Percentiles rank a stretch among this genome's conserved stretches.
Evolutionary conservation across 2,113 vertebrate genomes (phyloP).

Genomic region (Alligator mississippiensis): DNA sequence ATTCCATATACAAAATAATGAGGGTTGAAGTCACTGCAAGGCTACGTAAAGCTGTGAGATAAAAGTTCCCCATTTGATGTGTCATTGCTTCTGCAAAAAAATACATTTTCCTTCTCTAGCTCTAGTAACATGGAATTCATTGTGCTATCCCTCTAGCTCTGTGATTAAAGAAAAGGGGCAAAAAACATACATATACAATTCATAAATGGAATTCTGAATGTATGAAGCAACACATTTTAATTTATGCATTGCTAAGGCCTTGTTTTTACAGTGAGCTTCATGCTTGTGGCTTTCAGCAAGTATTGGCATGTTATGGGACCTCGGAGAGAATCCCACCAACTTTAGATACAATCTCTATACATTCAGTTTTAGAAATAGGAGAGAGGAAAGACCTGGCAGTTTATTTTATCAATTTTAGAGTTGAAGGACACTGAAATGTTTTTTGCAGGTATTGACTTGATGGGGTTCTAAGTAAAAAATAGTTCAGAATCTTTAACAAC

Average conservation of each 20-base stretch:
- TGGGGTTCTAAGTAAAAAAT: not conserved
- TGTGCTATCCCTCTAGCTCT: not conserved
- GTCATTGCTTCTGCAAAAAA: not conserved
- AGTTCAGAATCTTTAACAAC: not conserved
- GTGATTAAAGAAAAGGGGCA: not conserved
- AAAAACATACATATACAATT: not conserved
- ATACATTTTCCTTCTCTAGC: not conserved
- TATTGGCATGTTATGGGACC: not conserved
- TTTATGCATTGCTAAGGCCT: not conserved
- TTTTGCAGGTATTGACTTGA: conserved; percentile 11
- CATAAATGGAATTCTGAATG: not conserved
- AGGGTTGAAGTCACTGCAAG: not conserved
- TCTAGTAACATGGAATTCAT: not conserved
- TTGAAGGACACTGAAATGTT: not conserved
- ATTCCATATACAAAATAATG: not conserved
- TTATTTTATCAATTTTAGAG: not conserved
- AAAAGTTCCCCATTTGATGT: not conserved
- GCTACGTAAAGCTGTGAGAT: not conserved
- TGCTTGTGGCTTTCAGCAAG: not conserved
- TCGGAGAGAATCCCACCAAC: not conserved
- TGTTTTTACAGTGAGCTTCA: not conserved
- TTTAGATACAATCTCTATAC: not conserved
- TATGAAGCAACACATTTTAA: not conserved
- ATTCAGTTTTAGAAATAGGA: not conserved
- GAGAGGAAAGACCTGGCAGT: conserved; percentile 6